Evolutionary conservation across 2,888 invertebrate species (phyloP).

Genomic region (Apoderus coryli): DNA sequence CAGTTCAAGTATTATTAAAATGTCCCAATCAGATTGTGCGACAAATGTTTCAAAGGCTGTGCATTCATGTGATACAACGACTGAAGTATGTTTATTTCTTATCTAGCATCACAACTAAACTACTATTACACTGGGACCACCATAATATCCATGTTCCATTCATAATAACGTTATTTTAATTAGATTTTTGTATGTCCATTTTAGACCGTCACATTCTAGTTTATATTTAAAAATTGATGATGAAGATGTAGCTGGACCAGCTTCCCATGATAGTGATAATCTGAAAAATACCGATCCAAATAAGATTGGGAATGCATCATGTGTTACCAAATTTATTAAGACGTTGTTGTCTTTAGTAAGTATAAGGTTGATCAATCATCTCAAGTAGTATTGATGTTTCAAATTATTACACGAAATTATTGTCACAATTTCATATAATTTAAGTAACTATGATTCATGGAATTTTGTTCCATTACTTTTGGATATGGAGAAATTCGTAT

Average conservation of each 20-base stretch:
- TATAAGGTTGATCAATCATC: constrained; percentile 15
- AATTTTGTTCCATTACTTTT: no score
- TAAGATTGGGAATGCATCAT: constrained; percentile 60
- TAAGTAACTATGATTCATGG: no score
- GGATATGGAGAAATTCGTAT: no score
- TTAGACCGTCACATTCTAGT: constrained; percentile 41
- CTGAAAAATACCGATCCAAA: constrained; percentile 41
- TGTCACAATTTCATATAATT: no score
- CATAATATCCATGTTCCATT: no score
- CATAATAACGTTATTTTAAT: no score
- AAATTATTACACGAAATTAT: no score
- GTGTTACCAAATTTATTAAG: constrained; percentile 85
- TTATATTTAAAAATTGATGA: constrained; percentile 45
- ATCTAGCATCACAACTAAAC: neutral
- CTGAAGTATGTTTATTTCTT: constrained; percentile 43
- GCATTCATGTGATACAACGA: constrained; percentile 88
- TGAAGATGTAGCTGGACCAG: constrained; percentile 35
- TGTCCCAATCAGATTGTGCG: constrained; percentile 95
- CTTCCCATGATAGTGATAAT: constrained; percentile 26
- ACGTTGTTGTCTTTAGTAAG: constrained; percentile 70
- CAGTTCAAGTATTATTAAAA: constrained; percentile 79
- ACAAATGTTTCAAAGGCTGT: constrained; percentile 91
- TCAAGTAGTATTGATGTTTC: no score
- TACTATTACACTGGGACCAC: no score
- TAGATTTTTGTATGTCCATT: constrained; percentile 21